Evolutionary conservation across 2,888 invertebrate genomes (phyloP), one percentile per base, ranked within the genome.

Genomic region (Drosophila peninsularis): DNA sequence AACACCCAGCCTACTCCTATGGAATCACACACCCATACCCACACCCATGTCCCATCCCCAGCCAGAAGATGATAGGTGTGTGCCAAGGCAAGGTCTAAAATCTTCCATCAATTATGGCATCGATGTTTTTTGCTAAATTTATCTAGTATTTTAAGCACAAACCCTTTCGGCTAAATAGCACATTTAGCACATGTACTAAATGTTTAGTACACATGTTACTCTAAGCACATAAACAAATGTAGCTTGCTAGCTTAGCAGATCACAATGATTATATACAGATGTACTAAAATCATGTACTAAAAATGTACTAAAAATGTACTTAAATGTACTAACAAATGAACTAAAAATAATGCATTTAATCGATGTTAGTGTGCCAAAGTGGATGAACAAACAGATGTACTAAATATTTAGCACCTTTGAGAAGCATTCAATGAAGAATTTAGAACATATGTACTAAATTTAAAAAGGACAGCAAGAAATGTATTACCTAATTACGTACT

Each of bases 121-220:
- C 44, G 42, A 63, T 70, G 63, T 64, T 70, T 71, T 71, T 71
- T 27, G 21, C 34, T 42, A 54, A 27, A 44, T 65, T 39, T 54
- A 65, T 65, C 24, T 65, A 65, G 65, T 65, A 54, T 55, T 21
- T n/a, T 65, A 66, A 66, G 65, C 45, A 63, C 55, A 42, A 39
- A 17, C 11, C 11, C 21, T 42, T 37, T 56, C 10, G 63, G 54
- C 42, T 37, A 49, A 53, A 4, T 17, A 56, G 36, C 39, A 62
- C 27, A 39, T 62, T 76, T 76, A 62, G 77, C 47, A 60, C 72
- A 72, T 72, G 75, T 62, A 57, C 72, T 67, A 60, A 63, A 62
- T 55, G 13, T 7, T 60, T 66, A 55, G 66, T 47, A 60, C 53
- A 64, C 10, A 11, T 10, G 4, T 19, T 6, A 4, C 30, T 7